phyloP scores from a whole-genome alignment of 2,113 vertebrate genomes.

The Hypocryptadius cinnamomeus region DNA sequence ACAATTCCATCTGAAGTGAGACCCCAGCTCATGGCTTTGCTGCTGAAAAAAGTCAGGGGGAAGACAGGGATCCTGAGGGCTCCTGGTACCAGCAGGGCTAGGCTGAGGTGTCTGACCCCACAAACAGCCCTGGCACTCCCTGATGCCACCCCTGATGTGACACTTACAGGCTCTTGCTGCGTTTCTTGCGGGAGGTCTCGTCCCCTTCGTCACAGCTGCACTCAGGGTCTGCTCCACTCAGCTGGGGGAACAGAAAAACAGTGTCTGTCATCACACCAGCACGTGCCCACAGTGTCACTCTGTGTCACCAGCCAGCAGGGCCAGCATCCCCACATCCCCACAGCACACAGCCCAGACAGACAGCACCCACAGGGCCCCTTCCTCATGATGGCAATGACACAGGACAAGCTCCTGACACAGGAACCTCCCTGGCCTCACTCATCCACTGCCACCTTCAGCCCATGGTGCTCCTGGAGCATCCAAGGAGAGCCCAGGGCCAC shows the following conservation, averaged over 20 bases:
- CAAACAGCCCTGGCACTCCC: neutral
- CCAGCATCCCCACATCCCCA: rapidly evolving
- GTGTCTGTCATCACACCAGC: neutral
- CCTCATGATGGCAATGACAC: rapidly evolving
- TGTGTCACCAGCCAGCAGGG: neutral
- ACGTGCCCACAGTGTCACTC: neutral
- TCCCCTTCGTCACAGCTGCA: conserved; percentile 76
- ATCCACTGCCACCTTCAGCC: neutral
- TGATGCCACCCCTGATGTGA: neutral
- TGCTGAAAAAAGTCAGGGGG: neutral
- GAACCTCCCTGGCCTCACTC: neutral
- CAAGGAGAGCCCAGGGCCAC: rapidly evolving
- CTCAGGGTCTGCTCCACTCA: conserved; percentile 73
- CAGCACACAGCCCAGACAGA: neutral
- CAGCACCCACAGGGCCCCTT: neutral
- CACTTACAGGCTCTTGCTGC: conserved; percentile 90
- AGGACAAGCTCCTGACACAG: neutral
- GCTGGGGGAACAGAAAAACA: conserved; percentile 62
- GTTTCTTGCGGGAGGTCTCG: conserved; percentile 80
- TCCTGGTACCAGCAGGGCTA: rapidly evolving
- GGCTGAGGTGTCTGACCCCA: rapidly evolving
- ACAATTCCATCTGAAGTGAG: neutral
- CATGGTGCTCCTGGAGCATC: neutral
- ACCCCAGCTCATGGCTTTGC: neutral
- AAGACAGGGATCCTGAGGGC: neutral